Evolutionary conservation across 2,113 vertebrate species (phyloP), one percentile per base, ranked within the genome.

Genomic region (Anser cygnoides): DNA sequence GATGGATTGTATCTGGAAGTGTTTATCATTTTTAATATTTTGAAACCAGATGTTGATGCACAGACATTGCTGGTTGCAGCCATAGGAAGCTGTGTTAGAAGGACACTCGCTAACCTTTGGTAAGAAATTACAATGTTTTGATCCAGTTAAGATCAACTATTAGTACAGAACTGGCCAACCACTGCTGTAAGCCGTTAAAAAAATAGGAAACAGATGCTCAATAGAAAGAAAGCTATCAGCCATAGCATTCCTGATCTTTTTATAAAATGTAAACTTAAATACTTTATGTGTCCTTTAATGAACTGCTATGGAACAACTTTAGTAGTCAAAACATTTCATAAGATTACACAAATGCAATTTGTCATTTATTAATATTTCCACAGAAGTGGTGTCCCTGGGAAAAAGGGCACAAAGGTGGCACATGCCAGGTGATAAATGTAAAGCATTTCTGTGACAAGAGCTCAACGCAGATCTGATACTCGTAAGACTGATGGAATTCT

Each of bases 21-120:
- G 98, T 98, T 98, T 98, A 97, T 97, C 20, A 97, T 98, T 98
- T 97, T 98, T 97, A 97, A 97, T 98, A 98, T 97, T 98, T 97
- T 97, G 93, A 97, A 98, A 96, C 96, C 98, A 98, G 97, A 98
- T 98, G 97, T 97, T 95, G 97, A 96, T 98, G 91, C 81, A 33
- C 89, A 96, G 95, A 96, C 92, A 82, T 75, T 84, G 71, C 89
- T 97, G 84, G 94, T 97, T 97, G 96, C 95, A 94, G 94, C 96
- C 97, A 97, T 97, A 98, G 95, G 96, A 98, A 97, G 96, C 97
- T 95, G 92, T 93, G 96, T 95, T 97, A 97, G 93, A 97, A 93
- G 90, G 97, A 97, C 92, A 82, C 59, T 95, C 76, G 79, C 92
- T 98, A 98, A 98, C 96, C 97, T 98, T 97, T 97, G 97, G 92